Evolutionary conservation across 2,888 invertebrate genomes (phyloP).

Genomic region (Beris morrisii): DNA sequence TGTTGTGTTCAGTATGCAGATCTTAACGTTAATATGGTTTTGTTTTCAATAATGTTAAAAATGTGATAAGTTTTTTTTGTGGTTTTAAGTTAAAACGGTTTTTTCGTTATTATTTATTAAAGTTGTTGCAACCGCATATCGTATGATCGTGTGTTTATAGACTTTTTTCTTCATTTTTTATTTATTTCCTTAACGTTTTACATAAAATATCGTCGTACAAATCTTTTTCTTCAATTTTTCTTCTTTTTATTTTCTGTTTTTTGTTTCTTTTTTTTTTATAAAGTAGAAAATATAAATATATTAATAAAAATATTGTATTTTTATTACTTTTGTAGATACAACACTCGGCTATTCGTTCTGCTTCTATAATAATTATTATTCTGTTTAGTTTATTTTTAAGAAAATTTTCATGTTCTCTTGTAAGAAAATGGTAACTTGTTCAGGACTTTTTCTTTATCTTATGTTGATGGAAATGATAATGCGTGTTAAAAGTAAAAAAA

Average conservation of each 20-base stretch:
- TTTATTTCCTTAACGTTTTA: conserved; percentile 2
- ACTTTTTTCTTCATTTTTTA: conserved; percentile 8
- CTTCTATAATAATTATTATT: no score
- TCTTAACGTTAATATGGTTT: not conserved
- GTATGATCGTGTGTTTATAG: conserved; percentile 34
- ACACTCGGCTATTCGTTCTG: not conserved
- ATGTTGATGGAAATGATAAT: no score
- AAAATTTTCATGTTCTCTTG: no score
- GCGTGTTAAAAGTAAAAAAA: no score
- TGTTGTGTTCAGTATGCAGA: conserved; percentile 4
- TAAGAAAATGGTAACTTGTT: no score
- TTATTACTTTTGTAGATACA: conserved; percentile 3
- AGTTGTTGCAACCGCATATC: conserved; percentile 29
- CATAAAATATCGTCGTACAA: conserved; percentile 1
- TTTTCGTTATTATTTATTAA: not conserved
- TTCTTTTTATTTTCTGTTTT: not conserved
- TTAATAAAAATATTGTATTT: conserved; percentile 1
- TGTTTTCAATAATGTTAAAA: not conserved
- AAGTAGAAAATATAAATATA: not conserved
- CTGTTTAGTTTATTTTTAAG: no score
- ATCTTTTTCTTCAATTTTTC: conserved; percentile 5
- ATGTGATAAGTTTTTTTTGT: not conserved
- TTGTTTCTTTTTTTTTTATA: not conserved
- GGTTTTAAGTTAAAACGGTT: not conserved
- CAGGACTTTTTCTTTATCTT: no score